Conservation (phyloP, 2,888 invertebrate species). For the Stenichneumon culpator region DNA sequence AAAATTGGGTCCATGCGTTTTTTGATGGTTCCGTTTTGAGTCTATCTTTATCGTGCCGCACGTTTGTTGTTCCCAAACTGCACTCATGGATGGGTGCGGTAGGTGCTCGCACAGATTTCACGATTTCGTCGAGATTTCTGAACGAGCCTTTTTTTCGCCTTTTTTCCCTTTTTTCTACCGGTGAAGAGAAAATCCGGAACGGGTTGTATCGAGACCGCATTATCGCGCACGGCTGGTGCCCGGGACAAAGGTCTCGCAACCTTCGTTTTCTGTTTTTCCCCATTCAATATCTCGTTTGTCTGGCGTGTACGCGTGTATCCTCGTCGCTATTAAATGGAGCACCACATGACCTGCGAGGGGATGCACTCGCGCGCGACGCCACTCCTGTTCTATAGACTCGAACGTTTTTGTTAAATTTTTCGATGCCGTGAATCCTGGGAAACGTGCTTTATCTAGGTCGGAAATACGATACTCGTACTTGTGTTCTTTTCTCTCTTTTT, state of each 20-base stretch:
- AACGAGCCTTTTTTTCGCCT: conserved; percentile 62
- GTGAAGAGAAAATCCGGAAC: conserved; percentile 67
- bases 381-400: background rate
- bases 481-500: conserved; percentile 6
- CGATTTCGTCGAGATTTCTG: too few species aligned
- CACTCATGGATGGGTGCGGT: too few species aligned
- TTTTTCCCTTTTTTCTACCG: conserved; percentile 58
- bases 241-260: conserved; percentile 37
- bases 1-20: conserved; percentile 21
- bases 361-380: conserved; percentile 17
- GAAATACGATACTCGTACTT: conserved; percentile 51
- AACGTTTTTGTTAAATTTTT: conserved; percentile 36
- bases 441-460: conserved; percentile 31
- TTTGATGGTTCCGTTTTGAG: too few species aligned
- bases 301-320: conserved; percentile 17
- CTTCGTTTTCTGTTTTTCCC: conserved; percentile 31
- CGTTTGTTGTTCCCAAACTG: too few species aligned
- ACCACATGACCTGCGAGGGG: conserved; percentile 29
- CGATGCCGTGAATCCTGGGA: conserved; percentile 11
- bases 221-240: conserved; percentile 49
- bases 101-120: too few species aligned
- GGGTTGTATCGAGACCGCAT: conserved; percentile 69
- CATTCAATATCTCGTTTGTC: conserved; percentile 54
- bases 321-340: conserved; percentile 43
- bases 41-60: too few species aligned